A percentile compares a stretch with the other conserved stretches of the same genome.
Conservation (phyloP, 2,797 vertebrate species). For the Bryconaethiops microstoma region DNA sequence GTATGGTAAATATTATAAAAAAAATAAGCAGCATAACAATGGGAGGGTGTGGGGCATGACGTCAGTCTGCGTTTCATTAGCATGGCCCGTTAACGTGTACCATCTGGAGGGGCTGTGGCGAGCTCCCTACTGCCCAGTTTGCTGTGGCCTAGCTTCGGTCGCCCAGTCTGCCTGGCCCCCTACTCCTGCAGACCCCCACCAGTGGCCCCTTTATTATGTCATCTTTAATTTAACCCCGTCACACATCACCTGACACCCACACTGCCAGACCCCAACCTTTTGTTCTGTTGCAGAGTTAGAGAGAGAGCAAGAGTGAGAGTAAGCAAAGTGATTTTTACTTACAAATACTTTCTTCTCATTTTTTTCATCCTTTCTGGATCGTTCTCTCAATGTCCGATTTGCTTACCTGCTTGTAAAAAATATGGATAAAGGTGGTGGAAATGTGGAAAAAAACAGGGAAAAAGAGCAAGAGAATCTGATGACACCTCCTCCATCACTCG, state of each 20-base stretch:
- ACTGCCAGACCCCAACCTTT: conserved; percentile 78
- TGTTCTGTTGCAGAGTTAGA: conserved; percentile 65
- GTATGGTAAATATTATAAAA: conserved; percentile 83
- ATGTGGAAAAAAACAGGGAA: conserved; percentile 32
- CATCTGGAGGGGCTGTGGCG: conserved; percentile 80
- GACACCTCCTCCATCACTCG: conserved; percentile 60
- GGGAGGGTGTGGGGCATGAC: conserved; percentile 78
- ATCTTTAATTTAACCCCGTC: conserved; percentile 80
- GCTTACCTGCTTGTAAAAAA: conserved; percentile 61
- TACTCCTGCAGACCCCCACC: conserved; percentile 62
- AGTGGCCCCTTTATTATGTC: conserved; percentile 74
- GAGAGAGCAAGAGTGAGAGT: conserved; percentile 1
- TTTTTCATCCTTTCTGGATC: background rate
- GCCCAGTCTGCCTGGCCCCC: conserved; percentile 46
- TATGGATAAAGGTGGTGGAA: conserved; percentile 37
- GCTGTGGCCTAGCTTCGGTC: conserved; percentile 43
- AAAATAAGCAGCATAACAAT: conserved; percentile 81
- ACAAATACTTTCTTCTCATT: conserved; percentile 50
- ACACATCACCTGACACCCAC: conserved; percentile 82
- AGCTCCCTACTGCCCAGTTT: conserved; percentile 76
- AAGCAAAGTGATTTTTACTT: conserved; percentile 21
- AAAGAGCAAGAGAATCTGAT: conserved; percentile 53
- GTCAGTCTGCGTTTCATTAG: conserved; percentile 83
- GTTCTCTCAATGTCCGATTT: conserved; percentile 29
- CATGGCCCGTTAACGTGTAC: conserved; percentile 78